Conservation (phyloP, 1,140 invertebrate genomes). For the Drosophila malerkotliana region DNA sequence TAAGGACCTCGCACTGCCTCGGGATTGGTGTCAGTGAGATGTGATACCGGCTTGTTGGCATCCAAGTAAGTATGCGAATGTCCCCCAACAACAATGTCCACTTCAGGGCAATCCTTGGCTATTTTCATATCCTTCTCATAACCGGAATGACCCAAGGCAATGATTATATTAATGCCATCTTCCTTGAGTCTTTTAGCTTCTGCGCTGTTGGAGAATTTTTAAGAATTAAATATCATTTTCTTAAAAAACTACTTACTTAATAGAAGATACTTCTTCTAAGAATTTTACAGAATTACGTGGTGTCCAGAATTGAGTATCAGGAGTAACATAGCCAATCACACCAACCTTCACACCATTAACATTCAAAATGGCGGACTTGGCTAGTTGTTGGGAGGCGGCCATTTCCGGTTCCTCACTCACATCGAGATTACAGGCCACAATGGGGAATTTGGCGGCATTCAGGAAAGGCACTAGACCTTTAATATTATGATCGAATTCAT, state of each 20-base stretch:
- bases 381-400: conserved; percentile 72
- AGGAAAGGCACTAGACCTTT: conserved; percentile 91
- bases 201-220: conserved; percentile 46
- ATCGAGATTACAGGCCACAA: conserved; percentile 92
- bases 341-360: conserved; percentile 89
- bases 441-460: conserved; percentile 88
- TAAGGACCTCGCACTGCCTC: conserved; percentile 88
- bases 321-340: conserved; percentile 94
- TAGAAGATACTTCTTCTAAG: conserved; percentile 89
- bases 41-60: conserved; percentile 87
- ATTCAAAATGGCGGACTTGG: conserved; percentile 88
- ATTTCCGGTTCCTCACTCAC: conserved; percentile 87
- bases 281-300: conserved; percentile 88
- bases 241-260: conserved; percentile 83
- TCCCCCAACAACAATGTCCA: conserved; percentile 51
- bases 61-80: conserved; percentile 95
- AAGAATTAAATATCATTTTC: not conserved
- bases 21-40: conserved; percentile 38
- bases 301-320: conserved; percentile 90
- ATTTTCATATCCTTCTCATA: not conserved
- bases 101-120: not conserved
- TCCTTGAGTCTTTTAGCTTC: not conserved
- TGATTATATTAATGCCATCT: not conserved
- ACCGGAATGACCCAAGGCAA: not conserved
- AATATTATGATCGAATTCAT: conserved; percentile 95